phyloP scores from a whole-genome alignment of 1,140 invertebrate species.

The Ostrea edulis region DNA sequence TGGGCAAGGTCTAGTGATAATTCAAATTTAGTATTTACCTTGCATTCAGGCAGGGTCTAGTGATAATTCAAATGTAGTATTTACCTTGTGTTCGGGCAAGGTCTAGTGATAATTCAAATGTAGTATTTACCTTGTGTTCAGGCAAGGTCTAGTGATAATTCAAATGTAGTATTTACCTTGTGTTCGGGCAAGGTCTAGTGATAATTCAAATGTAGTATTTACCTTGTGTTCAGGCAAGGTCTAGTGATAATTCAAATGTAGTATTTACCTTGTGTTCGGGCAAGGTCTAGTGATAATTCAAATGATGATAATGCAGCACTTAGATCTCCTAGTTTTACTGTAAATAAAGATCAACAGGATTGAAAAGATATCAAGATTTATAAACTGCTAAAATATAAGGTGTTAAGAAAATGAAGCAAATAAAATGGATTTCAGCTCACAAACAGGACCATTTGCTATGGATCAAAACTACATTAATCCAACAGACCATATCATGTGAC shows the following conservation, averaged over 20 bases:
- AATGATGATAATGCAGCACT: conserved; percentile 68
- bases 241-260: conserved; percentile 70
- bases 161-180: conserved; percentile 75
- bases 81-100: conserved; percentile 71
- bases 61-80: conserved; percentile 74
- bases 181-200: conserved; percentile 70
- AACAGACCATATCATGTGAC: too few species aligned
- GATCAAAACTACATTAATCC: too few species aligned
- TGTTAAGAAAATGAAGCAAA: neutral
- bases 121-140: conserved; percentile 71
- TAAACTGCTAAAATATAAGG: neutral
- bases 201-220: conserved; percentile 74
- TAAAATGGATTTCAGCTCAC: neutral
- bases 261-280: conserved; percentile 67
- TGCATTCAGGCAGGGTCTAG: conserved; percentile 70
- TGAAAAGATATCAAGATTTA: neutral
- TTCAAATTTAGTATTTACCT: conserved; percentile 75
- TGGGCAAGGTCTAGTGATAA: conserved; percentile 71
- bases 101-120: conserved; percentile 73
- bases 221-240: conserved; percentile 71
- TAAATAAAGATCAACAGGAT: conserved; percentile 46
- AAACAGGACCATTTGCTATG: too few species aligned
- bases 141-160: conserved; percentile 71
- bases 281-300: conserved; percentile 72
- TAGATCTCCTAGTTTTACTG: conserved; percentile 72